A percentile compares a stretch with the other conserved stretches of the same genome.
These are phyloP conservation scores for Porites evermanni DNA, from an alignment of 92 coral and sea anemone species.

Conservation along the genomic window DNA sequence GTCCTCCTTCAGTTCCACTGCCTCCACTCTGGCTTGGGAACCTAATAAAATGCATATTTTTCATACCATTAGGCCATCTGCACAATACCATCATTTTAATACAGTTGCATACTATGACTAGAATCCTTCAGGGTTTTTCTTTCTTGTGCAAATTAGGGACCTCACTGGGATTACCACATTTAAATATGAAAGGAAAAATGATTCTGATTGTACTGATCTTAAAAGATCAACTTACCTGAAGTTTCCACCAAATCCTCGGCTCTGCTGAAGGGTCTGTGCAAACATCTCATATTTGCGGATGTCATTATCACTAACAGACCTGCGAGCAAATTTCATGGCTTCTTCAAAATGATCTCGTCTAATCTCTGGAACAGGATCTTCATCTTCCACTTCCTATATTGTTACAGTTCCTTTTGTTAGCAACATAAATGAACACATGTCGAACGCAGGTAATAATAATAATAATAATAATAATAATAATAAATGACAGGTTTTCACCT, in stretches of 20 bases:
- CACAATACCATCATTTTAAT: not conserved
- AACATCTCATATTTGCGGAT: constrained; percentile 99
- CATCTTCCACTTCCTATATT: constrained; percentile 93
- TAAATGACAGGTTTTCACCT: not conserved
- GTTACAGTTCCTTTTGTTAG: too few species aligned
- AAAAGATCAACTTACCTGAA: constrained; percentile 74
- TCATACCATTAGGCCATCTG: not conserved
- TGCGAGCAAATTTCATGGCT: constrained; percentile 98
- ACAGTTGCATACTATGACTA: not conserved
- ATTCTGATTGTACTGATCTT: too few species aligned
- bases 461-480: too few species aligned
- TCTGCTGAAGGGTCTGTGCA: constrained; percentile 98
- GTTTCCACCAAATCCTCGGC: constrained; percentile 98
- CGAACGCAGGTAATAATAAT: too few species aligned
- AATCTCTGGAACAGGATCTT: constrained; percentile 97
- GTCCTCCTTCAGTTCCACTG: constrained; percentile 74
- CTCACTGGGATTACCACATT: too few species aligned
- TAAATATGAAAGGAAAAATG: too few species aligned
- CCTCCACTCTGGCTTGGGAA: constrained; percentile 91
- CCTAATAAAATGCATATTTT: constrained; percentile 48
- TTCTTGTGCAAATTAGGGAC: too few species aligned
- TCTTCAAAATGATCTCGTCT: constrained; percentile 96
- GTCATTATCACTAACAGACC: constrained; percentile 99
- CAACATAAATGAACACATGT: too few species aligned
- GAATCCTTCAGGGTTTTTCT: too few species aligned